A percentile compares a stretch with the other conserved stretches of the same genome.
Evolutionary conservation across 2,113 vertebrate species (phyloP).

Genomic region (Rhipidura dahli): DNA sequence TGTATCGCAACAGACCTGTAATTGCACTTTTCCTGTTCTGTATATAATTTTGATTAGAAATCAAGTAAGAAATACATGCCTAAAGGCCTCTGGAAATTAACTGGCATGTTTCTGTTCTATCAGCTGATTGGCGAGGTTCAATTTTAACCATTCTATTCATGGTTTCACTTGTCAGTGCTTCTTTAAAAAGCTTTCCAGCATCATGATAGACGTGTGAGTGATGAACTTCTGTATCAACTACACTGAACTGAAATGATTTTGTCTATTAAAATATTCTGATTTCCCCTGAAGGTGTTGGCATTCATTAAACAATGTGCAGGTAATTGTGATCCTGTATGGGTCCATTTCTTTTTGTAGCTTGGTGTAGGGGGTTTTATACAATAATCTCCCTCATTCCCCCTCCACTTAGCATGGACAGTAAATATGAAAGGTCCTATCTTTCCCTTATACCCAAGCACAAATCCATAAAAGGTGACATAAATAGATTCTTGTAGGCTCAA

Average conservation of each 20-base stretch:
- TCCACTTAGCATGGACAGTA: background rate
- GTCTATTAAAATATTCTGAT: slow-evolving; percentile 21
- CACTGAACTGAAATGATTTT: background rate
- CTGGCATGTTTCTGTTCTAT: background rate
- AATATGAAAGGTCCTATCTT: background rate
- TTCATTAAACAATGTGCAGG: background rate
- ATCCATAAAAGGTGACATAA: background rate
- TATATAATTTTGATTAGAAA: slow-evolving; percentile 49
- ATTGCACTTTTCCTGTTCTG: slow-evolving; percentile 8
- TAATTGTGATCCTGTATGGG: background rate
- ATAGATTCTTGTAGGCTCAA: background rate
- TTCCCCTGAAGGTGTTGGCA: background rate
- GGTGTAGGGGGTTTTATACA: background rate
- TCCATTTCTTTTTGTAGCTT: background rate
- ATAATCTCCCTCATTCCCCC: background rate
- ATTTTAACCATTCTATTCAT: slow-evolving; percentile 32
- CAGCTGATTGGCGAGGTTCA: slow-evolving; percentile 14
- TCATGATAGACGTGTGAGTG: background rate
- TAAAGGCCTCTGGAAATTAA: slow-evolving; percentile 51
- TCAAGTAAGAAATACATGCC: slow-evolving; percentile 38
- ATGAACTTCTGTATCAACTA: background rate
- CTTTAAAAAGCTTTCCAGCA: background rate
- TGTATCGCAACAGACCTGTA: background rate
- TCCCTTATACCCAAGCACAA: background rate
- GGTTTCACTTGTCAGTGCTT: background rate